Conservation (phyloP, 1,140 invertebrate genomes). For the Popillia japonica region DNA sequence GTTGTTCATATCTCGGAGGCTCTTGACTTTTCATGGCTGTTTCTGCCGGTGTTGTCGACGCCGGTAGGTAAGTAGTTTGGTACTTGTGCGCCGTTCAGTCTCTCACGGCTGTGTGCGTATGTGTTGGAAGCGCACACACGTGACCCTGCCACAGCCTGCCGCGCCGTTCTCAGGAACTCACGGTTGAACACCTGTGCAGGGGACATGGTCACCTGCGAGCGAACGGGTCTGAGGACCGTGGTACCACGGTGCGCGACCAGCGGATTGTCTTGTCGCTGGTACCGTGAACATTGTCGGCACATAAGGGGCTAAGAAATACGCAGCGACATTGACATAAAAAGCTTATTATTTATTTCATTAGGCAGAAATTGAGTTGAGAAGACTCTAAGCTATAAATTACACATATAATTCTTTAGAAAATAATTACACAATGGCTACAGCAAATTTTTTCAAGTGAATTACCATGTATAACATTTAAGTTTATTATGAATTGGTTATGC, state of each 20-base stretch:
- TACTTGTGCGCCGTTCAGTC: constrained; percentile 9
- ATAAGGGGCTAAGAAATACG: background rate
- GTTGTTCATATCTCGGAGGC: constrained; percentile 17
- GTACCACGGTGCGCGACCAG: background rate
- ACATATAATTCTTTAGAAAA: no score
- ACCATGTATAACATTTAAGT: no score
- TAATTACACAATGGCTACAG: no score
- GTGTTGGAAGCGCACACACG: background rate
- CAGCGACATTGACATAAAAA: background rate
- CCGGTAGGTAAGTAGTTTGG: constrained; percentile 17
- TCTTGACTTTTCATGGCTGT: constrained; percentile 14
- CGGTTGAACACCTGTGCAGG: constrained; percentile 16
- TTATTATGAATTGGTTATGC: no score
- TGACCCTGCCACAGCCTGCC: constrained; percentile 12
- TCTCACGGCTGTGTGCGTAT: background rate
- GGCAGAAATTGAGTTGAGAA: no score
- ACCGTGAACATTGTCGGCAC: background rate
- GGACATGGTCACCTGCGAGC: constrained; percentile 3
- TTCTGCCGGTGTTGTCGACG: background rate
- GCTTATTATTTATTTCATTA: no score
- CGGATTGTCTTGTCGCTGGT: background rate
- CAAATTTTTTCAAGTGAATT: no score
- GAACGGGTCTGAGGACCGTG: background rate
- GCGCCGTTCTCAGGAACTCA: constrained; percentile 2
- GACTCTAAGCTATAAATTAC: no score